Evolutionary conservation across 2,113 vertebrate species (phyloP), one percentile per base, ranked within the genome.

Genomic region (Megalops atlanticus): DNA sequence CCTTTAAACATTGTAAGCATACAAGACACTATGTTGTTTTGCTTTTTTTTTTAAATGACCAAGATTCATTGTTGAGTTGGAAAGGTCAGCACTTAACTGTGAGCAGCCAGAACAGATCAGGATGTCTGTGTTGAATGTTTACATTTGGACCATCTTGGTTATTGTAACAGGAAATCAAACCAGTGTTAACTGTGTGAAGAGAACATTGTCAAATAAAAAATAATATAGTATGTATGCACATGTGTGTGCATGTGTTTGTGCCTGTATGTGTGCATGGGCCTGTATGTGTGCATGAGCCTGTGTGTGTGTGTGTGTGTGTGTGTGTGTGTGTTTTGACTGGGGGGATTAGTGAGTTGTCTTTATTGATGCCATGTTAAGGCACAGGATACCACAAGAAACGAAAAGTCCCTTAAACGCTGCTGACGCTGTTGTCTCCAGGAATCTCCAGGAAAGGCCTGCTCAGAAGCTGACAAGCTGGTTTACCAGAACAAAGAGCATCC

Each of bases 391-490:
- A 83, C 79, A 74, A 80, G 77, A 77, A 85, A 75, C 72, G 76
- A 78, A 77, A 80, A 78, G 84, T 85, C 81, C 84, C 84, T 87
- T 78, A 82, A 87, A 87, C 64, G 81, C 79, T 80, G 69, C 68
- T 75, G 39, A 80, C 84, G 82, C 80, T 36, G 18, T 2, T 6
- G 7, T 2, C 31, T 10, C 1, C 1, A 27, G 45, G 73, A n/a
- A n/a, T n/a, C n/a, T n/a, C n/a, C n/a, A n/a, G n/a, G n/a, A n/a
- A n/a, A n/a, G n/a, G n/a, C n/a, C n/a, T n/a, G n/a, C n/a, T n/a
- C n/a, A n/a, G n/a, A n/a, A n/a, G n/a, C n/a, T n/a, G n/a, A n/a
- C n/a, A n/a, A n/a, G n/a, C n/a, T n/a, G n/a, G n/a, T n/a, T n/a
- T n/a, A n/a, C n/a, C n/a, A n/a, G n/a, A n/a, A n/a, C n/a, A n/a